phyloP scores from a whole-genome alignment of 2,888 invertebrate genomes.

The Nemapogon koenigi region DNA sequence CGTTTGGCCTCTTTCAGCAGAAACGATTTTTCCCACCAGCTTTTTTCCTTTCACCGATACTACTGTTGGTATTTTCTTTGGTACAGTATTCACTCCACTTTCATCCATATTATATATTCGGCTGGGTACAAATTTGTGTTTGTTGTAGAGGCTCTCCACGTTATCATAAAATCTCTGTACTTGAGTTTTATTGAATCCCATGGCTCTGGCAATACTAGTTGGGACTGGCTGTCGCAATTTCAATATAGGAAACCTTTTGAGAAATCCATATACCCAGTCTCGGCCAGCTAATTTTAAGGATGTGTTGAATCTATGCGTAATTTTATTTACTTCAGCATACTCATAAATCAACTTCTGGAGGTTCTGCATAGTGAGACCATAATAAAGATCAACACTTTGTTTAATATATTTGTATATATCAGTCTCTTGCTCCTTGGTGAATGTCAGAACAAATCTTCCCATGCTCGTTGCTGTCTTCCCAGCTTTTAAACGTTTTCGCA shows the following conservation, averaged over 20 bases:
- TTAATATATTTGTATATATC: conserved; percentile 15
- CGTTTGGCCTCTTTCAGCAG: conserved; percentile 19
- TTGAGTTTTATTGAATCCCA: conserved; percentile 23
- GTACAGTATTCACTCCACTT: conserved; percentile 20
- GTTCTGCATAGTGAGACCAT: conserved; percentile 15
- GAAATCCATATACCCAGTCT: conserved; percentile 14
- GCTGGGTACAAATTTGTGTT: conserved; percentile 19
- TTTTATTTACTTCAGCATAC: conserved; percentile 12
- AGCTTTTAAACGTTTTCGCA: conserved; percentile 18
- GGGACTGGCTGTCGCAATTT: conserved; percentile 8
- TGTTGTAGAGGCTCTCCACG: conserved; percentile 16
- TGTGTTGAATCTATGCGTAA: conserved; percentile 15
- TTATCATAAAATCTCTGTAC: conserved; percentile 20
- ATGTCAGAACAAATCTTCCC: conserved; percentile 15
- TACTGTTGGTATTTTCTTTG: conserved; percentile 21
- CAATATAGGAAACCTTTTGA: conserved; percentile 12
- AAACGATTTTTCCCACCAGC: conserved; percentile 18
- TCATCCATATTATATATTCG: conserved; percentile 20
- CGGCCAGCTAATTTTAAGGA: conserved; percentile 14
- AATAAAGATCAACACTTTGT: conserved; percentile 13
- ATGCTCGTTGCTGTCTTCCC: conserved; percentile 12
- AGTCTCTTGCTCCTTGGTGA: conserved; percentile 14
- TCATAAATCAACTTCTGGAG: conserved; percentile 16
- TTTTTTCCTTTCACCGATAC: conserved; percentile 21
- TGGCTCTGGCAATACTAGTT: conserved; percentile 19